A percentile compares a stretch with the other conserved stretches of the same genome.
These are phyloP conservation scores for Xenus cinereus DNA, from an alignment of 2,113 vertebrate species.

Conservation along the genomic window DNA sequence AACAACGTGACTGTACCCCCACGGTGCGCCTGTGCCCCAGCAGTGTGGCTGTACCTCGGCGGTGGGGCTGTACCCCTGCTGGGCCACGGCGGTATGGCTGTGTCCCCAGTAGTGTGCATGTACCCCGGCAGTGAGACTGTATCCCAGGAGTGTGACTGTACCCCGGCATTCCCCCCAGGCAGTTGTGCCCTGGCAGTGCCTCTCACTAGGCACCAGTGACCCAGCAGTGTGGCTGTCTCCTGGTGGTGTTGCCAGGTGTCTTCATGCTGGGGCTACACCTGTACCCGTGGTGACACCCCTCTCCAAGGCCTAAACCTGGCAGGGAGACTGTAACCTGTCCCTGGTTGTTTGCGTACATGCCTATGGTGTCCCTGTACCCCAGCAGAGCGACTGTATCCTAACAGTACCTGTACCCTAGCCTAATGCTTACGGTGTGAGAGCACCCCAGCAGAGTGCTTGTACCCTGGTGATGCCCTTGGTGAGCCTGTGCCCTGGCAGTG, in stretches of 20 bases:
- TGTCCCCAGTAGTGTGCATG: no score
- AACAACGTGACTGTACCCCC: neutral
- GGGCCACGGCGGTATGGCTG: neutral
- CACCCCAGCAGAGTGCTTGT: neutral
- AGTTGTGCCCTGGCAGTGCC: neutral
- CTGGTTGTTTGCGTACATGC: rapidly evolving
- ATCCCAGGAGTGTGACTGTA: no score
- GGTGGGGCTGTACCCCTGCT: neutral
- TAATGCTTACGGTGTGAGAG: rapidly evolving
- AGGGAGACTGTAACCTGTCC: neutral
- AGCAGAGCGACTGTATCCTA: neutral
- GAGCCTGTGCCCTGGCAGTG: neutral
- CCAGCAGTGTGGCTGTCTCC: neutral
- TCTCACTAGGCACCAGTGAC: neutral
- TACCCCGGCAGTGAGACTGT: neutral
- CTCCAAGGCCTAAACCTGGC: rapidly evolving
- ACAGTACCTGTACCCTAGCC: neutral
- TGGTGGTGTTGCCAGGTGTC: neutral
- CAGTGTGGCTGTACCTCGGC: neutral
- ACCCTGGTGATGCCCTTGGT: neutral
- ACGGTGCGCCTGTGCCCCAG: no score
- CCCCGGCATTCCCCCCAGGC: neutral
- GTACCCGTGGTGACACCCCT: neutral
- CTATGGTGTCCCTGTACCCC: neutral
- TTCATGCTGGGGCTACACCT: neutral